Evolutionary conservation across 2,888 invertebrate species (phyloP).

Genomic region (Caenorhabditis becei): DNA sequence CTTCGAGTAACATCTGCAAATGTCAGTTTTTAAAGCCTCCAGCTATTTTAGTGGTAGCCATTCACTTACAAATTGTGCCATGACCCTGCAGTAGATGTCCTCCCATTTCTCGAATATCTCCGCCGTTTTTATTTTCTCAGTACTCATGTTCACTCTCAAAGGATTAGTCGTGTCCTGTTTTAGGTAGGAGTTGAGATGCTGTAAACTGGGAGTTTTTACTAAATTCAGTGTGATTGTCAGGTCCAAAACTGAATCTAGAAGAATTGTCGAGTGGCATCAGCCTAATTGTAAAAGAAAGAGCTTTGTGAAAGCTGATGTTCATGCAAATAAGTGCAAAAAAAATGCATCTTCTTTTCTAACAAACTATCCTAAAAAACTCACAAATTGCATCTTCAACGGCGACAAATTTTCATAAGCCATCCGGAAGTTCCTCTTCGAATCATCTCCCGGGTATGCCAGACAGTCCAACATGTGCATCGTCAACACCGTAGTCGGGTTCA

Average conservation of each 20-base stretch:
- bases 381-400: not conserved
- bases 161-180: not conserved
- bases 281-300: no score
- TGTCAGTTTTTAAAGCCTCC: no score
- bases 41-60: no score
- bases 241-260: no score
- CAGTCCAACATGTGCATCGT: slow-evolving; percentile 9
- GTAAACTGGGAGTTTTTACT: not conserved
- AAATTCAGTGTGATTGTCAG: no score
- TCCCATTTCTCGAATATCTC: slow-evolving; percentile 5
- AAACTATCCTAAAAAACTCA: no score
- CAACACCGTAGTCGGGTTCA: slow-evolving; percentile 3
- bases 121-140: slow-evolving; percentile 2
- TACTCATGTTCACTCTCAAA: not conserved
- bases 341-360: no score
- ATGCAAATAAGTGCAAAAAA: no score
- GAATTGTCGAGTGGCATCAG: no score
- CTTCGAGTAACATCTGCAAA: not conserved
- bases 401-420: not conserved
- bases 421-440: not conserved
- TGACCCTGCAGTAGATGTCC: not conserved
- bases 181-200: not conserved
- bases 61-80: not conserved
- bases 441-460: not conserved
- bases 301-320: no score